Conservation (phyloP, 2,113 vertebrate genomes). For the Xenopus tropicalis region DNA sequence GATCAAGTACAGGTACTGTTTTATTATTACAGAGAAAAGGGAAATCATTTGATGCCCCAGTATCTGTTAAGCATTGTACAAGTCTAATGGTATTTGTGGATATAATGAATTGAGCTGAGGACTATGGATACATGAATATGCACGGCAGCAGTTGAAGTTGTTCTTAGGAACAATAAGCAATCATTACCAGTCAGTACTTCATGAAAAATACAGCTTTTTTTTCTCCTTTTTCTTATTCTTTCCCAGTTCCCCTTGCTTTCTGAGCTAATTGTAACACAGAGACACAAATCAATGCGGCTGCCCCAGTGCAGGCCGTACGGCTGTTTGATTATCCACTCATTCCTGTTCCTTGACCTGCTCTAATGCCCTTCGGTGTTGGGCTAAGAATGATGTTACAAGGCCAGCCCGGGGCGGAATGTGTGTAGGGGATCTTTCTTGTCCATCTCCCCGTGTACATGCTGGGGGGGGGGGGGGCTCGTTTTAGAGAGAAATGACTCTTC, state of each 20-base stretch:
- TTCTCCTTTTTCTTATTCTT: too few relatives aligned
- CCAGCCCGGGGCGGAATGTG: not conserved
- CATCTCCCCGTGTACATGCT: not conserved
- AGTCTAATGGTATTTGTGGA: too few relatives aligned
- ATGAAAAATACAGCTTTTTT: too few relatives aligned
- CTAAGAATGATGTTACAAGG: not conserved
- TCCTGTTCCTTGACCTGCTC: not conserved
- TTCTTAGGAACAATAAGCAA: too few relatives aligned
- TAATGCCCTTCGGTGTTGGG: not conserved
- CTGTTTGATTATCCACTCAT: conserved; percentile 8
- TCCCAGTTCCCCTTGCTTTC: not conserved
- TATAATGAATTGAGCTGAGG: too few relatives aligned
- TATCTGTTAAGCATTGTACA: too few relatives aligned
- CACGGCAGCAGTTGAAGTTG: too few relatives aligned
- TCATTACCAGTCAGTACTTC: too few relatives aligned
- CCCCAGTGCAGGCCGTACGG: not conserved
- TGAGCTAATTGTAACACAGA: not conserved
- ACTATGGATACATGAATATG: too few relatives aligned
- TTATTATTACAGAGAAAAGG: too few relatives aligned
- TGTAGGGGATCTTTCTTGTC: not conserved
- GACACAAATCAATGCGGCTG: not conserved
- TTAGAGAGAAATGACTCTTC: not conserved
- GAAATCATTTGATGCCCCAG: too few relatives aligned
- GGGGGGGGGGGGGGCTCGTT: not conserved
- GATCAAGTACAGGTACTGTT: too few relatives aligned